Conservation (phyloP, 2,888 invertebrate genomes). For the Idaea dimidiata region DNA sequence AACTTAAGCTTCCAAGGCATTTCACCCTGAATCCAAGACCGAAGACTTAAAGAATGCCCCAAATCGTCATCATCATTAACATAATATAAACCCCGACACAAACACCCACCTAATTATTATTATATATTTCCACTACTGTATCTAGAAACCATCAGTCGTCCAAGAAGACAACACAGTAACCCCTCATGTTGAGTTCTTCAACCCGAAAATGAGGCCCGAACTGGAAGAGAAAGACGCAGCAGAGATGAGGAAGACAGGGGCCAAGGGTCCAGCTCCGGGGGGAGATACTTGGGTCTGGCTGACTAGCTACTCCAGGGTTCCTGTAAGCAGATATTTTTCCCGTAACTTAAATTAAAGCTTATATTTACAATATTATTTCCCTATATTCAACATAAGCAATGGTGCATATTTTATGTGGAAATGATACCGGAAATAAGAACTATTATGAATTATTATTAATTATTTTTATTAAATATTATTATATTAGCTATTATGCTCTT, state of each 20-base stretch:
- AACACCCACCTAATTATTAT: no score
- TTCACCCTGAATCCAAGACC: no score
- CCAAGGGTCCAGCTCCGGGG: slow-evolving; percentile 85
- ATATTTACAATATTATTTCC: no score
- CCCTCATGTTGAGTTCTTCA: slow-evolving; percentile 86
- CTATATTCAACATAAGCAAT: no score
- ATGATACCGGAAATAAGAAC: no score
- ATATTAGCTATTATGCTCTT: no score
- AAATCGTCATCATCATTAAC: neutral
- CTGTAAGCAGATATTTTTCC: slow-evolving; percentile 75
- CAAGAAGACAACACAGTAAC: slow-evolving; percentile 79
- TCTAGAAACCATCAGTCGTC: slow-evolving; percentile 62
- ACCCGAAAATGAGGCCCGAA: slow-evolving; percentile 84
- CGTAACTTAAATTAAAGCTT: slow-evolving; percentile 17
- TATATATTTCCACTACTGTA: neutral
- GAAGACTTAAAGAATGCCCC: no score
- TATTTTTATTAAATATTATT: slow-evolving; percentile 3
- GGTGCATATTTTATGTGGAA: no score
- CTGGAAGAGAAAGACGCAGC: slow-evolving; percentile 84
- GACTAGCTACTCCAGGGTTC: slow-evolving; percentile 92
- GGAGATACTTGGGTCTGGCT: slow-evolving; percentile 93
- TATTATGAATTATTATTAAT: no score
- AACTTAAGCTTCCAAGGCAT: no score
- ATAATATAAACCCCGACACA: neutral
- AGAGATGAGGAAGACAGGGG: slow-evolving; percentile 81